Base-by-base conservation (phyloP, 2,888 invertebrate species). In the Ecliptopera silaceata region DNA sequence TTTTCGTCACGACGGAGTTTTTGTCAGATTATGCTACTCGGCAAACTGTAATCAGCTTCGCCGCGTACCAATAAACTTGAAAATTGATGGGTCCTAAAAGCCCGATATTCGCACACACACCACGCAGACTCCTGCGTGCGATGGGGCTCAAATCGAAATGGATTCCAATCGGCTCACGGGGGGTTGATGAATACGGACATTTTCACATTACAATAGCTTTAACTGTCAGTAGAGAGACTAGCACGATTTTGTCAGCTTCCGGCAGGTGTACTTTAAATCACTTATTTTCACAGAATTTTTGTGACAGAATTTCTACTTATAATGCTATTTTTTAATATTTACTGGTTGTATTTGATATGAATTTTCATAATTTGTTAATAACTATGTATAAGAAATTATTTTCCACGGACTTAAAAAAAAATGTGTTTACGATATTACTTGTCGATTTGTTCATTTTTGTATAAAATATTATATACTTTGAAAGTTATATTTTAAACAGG, bases 161-260 rank as follows among this genome's bases (percentile, higher is more conserved):
- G 63, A 66, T 69, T 67, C 50, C 61, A 61, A 65, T 66, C 62
- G 52, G 57, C 64, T 63, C 63, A 68, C 64, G 65, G 61, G 59
- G 57, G 54, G 41, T 58, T 68, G 69, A 68, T 66, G 65, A 63
- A 69, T 66, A 63, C 61, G 64, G 60, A 61, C 63, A 61, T 58
- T 61, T 62, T 38, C 51, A 41, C 52, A 36, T 31, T 20, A 45
- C 53, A 20, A 12, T 18, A 45, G 17, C 34, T 22, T 31, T 48
- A 31, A 29, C 26, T 43, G 15, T 20, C 41, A 51, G 50, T 39
- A 51, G 3, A 17, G 22, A 22, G n/a, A 56, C 29, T 41, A 41
- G 6, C 15, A 6, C 8, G 15, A 36, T 36, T 15, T 26, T 4
- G 6, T 26, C 10, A 26, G 26, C 26, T 26, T 26, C 26, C 26